Conservation (phyloP, 2,113 vertebrate genomes). For the Cinclus mexicanus region DNA sequence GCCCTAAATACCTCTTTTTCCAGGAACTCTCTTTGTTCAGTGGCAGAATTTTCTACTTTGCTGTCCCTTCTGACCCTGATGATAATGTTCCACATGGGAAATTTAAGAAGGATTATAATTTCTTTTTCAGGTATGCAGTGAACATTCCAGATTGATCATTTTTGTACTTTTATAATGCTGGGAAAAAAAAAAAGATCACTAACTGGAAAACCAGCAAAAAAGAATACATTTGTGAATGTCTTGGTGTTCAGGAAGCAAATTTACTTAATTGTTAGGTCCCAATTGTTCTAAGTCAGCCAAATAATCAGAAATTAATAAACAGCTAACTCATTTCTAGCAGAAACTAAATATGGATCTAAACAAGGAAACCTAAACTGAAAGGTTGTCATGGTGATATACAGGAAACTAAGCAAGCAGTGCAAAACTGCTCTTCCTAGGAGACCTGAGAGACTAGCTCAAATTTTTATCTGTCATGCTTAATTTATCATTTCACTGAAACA, state of each 20-base stretch:
- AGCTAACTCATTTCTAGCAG: constrained; percentile 15
- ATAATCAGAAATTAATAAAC: constrained; percentile 31
- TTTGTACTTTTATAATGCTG: background rate
- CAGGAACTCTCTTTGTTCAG: background rate
- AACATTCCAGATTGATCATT: background rate
- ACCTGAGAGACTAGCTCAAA: constrained; percentile 69
- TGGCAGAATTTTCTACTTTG: background rate
- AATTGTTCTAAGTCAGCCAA: background rate
- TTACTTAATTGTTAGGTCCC: background rate
- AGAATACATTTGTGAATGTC: background rate
- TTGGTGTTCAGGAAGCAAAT: background rate
- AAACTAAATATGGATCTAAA: constrained; percentile 48
- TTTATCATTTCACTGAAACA: constrained; percentile 73
- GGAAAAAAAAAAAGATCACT: background rate
- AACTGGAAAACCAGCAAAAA: background rate
- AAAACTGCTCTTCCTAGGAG: constrained; percentile 54
- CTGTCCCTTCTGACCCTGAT: background rate
- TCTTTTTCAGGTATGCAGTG: background rate
- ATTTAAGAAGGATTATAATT: background rate
- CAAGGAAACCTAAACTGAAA: constrained; percentile 53
- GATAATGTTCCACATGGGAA: background rate
- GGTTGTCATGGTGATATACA: constrained; percentile 75
- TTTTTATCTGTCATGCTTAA: constrained; percentile 74
- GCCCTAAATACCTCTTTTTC: background rate
- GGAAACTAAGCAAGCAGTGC: constrained; percentile 51